Evolutionary conservation across 2,797 vertebrate genomes (phyloP).

Genomic region (Zalophus californianus): DNA sequence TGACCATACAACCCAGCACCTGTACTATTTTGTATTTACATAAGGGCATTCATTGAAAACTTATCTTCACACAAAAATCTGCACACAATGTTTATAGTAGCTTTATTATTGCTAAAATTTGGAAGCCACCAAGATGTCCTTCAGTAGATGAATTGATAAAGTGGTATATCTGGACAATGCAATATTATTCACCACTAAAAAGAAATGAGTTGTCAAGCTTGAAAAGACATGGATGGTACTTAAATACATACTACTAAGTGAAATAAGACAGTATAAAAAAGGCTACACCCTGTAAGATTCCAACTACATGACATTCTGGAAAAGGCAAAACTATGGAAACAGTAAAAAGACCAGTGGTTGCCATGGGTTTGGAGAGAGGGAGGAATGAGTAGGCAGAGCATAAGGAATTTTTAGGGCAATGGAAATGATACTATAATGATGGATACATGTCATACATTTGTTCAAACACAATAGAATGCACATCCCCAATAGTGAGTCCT

Average conservation of each 20-base stretch:
- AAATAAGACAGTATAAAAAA: conserved; percentile 27
- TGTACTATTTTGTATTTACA: background rate
- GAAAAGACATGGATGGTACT: background rate
- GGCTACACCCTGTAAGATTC: background rate
- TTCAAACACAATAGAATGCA: background rate
- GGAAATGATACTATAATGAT: background rate
- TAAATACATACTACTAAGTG: background rate
- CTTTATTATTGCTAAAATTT: background rate
- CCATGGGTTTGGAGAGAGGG: background rate
- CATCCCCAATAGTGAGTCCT: background rate
- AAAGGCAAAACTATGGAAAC: conserved; percentile 46
- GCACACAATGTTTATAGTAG: background rate
- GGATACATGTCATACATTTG: background rate
- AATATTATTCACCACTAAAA: conserved; percentile 42
- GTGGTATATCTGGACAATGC: background rate
- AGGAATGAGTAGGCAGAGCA: background rate
- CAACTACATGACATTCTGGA: conserved; percentile 6
- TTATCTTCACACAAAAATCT: background rate
- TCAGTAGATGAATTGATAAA: background rate
- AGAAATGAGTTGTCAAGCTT: background rate
- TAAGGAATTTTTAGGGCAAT: background rate
- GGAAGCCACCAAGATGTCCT: conserved; percentile 34
- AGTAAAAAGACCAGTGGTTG: background rate
- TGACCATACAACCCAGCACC: background rate
- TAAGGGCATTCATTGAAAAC: background rate